A percentile compares a stretch with the other conserved stretches of the same genome.
Conservation (phyloP, 2,888 invertebrate genomes). For the Catocala fraxini region DNA sequence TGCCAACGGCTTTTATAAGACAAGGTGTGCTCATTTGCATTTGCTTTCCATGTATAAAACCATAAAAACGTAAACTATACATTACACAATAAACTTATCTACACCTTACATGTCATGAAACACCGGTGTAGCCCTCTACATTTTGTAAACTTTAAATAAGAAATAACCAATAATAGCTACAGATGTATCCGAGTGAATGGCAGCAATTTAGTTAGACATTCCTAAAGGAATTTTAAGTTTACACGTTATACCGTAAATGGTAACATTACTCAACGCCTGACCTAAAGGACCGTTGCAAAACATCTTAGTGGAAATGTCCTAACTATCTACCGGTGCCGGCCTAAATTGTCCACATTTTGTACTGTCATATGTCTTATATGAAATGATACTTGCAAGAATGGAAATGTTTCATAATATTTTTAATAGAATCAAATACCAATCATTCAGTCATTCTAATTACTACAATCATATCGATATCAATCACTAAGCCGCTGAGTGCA, state of each 20-base stretch:
- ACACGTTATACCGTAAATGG: conserved; percentile 54
- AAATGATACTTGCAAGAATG: too few species aligned
- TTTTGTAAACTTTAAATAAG: conserved; percentile 1
- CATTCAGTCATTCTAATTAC: conserved; percentile 23
- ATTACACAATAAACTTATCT: background rate
- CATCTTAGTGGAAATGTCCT: conserved; percentile 37
- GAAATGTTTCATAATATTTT: conserved; percentile 3
- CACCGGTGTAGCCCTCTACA: too few species aligned
- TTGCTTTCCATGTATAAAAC: background rate
- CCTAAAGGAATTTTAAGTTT: conserved; percentile 53
- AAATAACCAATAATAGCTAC: conserved; percentile 13
- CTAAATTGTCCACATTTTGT: background rate
- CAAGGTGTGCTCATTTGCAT: conserved; percentile 2
- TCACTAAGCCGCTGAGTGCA: conserved; percentile 29
- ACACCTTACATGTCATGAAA: too few species aligned
- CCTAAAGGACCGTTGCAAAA: conserved; percentile 60
- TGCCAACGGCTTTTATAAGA: background rate
- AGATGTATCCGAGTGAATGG: conserved; percentile 29
- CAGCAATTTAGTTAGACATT: conserved; percentile 43
- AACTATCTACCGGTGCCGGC: conserved; percentile 1
- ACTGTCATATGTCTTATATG: background rate
- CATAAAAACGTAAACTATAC: conserved; percentile 19
- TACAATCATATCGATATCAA: conserved; percentile 33
- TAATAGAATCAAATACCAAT: conserved; percentile 31
- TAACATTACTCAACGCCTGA: conserved; percentile 51